phyloP scores from a whole-genome alignment of 2,888 invertebrate genomes.

The Agapostemon virescens region DNA sequence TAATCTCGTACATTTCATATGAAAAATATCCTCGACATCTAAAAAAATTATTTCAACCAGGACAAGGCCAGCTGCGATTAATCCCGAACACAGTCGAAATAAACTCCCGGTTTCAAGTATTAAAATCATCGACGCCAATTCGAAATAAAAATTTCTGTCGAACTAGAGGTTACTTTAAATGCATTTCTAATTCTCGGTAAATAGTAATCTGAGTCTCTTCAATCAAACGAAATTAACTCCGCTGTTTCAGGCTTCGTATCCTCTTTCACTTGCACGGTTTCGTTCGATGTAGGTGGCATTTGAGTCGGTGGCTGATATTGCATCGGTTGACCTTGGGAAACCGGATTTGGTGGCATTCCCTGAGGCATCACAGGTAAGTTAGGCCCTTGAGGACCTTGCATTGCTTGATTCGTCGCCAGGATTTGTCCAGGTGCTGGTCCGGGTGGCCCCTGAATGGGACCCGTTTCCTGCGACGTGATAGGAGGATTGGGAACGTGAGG shows the following conservation, averaged over 20 bases:
- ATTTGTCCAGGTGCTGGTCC: conserved; percentile 42
- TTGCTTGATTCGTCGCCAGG: conserved; percentile 49
- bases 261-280: conserved; percentile 65
- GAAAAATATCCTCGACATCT: not conserved
- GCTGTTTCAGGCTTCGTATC: conserved; percentile 84
- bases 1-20: conserved; percentile 1
- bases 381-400: conserved; percentile 53
- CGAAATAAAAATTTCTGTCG: conserved; percentile 34
- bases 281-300: conserved; percentile 47
- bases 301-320: conserved; percentile 60
- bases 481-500: conserved; percentile 59
- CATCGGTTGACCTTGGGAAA: conserved; percentile 61
- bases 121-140: conserved; percentile 23
- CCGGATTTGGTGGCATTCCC: conserved; percentile 60
- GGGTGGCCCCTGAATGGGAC: conserved; percentile 57
- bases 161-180: conserved; percentile 55
- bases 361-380: conserved; percentile 59
- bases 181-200: conserved; percentile 37
- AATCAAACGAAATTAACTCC: conserved; percentile 92
- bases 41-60: not conserved
- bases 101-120: conserved; percentile 7
- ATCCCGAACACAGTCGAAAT: conserved; percentile 23
- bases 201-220: conserved; percentile 41
- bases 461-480: conserved; percentile 58
- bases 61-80: not conserved